Evolutionary conservation across 1,140 invertebrate species (phyloP).

Genomic region (Zaprionus africanus): DNA sequence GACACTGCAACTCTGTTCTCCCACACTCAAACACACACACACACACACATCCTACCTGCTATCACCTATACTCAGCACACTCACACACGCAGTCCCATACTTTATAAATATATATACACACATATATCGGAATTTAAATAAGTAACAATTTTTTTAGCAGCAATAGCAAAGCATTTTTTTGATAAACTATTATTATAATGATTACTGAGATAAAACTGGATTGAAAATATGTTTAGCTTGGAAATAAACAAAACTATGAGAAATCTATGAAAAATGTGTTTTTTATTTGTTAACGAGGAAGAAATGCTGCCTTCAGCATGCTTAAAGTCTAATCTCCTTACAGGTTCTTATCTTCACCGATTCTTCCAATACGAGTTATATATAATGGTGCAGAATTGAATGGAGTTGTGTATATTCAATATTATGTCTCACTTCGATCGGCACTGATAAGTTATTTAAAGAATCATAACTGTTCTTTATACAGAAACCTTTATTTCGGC

Average conservation of each 20-base stretch:
- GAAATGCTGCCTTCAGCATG: too few relatives aligned
- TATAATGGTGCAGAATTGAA: too few relatives aligned
- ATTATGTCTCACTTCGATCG: too few relatives aligned
- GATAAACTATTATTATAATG: slow-evolving; percentile 64
- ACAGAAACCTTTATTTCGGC: too few relatives aligned
- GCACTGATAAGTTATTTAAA: too few relatives aligned
- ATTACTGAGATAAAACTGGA: slow-evolving; percentile 67
- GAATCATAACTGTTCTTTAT: too few relatives aligned
- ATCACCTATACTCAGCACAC: slow-evolving; percentile 21
- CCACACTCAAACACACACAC: slow-evolving; percentile 12
- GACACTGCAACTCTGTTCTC: slow-evolving; percentile 26
- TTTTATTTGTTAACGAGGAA: not conserved
- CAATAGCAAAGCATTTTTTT: slow-evolving; percentile 68
- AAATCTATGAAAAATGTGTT: slow-evolving; percentile 33
- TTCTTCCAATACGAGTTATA: too few relatives aligned
- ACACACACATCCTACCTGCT: slow-evolving; percentile 14
- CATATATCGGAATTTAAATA: slow-evolving; percentile 58
- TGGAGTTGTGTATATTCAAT: too few relatives aligned
- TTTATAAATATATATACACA: slow-evolving; percentile 27
- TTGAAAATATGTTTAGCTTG: slow-evolving; percentile 73
- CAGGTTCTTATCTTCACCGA: too few relatives aligned
- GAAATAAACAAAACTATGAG: slow-evolving; percentile 64
- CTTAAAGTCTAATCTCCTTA: too few relatives aligned
- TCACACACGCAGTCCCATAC: slow-evolving; percentile 14
- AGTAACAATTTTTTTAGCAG: slow-evolving; percentile 52